A percentile compares a stretch with the other conserved stretches of the same genome.
Conservation (phyloP, 2,888 invertebrate genomes). For the Smittia sp. region DNA sequence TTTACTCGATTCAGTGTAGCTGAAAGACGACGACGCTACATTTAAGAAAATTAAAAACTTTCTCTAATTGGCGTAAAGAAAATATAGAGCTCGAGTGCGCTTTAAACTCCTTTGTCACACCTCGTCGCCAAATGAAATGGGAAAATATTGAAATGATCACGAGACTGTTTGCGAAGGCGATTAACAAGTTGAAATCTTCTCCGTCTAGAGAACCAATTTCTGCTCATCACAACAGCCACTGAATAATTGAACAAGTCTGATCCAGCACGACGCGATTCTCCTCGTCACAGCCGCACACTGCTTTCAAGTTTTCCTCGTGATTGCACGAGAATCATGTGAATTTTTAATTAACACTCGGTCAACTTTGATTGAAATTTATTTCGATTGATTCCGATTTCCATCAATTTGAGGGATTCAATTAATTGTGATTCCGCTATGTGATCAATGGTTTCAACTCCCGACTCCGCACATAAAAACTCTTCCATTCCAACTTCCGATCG, state of each 20-base stretch:
- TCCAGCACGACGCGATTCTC: background rate
- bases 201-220: background rate
- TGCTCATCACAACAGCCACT: background rate
- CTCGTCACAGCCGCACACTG: no score
- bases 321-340: background rate
- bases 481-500: background rate
- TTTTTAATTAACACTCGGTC: background rate
- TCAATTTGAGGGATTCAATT: no score
- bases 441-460: no score
- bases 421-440: no score
- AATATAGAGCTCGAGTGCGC: no score
- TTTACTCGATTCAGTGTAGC: no score
- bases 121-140: no score
- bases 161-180: constrained; percentile 9
- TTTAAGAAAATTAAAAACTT: no score
- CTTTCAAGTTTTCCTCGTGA: background rate
- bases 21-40: no score
- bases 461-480: background rate
- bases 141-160: constrained; percentile 27
- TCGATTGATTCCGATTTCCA: background rate
- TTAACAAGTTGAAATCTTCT: constrained; percentile 13
- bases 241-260: background rate
- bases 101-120: no score
- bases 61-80: no score
- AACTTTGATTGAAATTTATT: background rate